Evolutionary conservation across 2,888 invertebrate species (phyloP), one percentile per base, ranked within the genome.

Genomic region (Sinelater perroti): DNA sequence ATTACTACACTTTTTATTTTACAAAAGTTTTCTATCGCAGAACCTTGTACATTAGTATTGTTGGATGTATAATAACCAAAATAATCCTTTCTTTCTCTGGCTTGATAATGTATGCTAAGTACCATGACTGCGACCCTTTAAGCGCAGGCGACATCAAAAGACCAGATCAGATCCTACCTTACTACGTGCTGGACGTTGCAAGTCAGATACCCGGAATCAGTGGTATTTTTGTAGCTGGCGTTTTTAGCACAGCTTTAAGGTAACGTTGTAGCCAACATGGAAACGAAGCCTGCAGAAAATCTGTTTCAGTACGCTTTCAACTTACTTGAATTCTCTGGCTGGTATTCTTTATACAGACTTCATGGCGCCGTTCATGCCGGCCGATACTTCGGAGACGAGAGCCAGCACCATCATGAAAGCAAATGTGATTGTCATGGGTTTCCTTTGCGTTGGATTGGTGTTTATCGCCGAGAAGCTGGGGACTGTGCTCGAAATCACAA

Each of bases 381-480:
- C 77, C 40, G 77, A 74, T 42, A 79, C 80, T 0, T 79, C 76
- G 16, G 85, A 85, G 66, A 70, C 75, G 11, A 73, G 79, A 1
- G 83, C 85, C 21, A 83, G 83, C 47, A 80, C 78, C 57, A 81
- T 85, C 35, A 83, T 87, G 82, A 86, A 86, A 77, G 77, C 81
- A 62, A 61, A 78, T 10, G 77, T 79, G 0, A 63, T 78, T 4
- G 35, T 70, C 0, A 51, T 70, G 6, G 95, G 95, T 1, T 73
- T 87, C 1, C 70, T 90, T n/a, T 90, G 91, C 14, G 91, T 94
- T 64, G 87, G 81, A 0, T 78, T 95, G 16, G 82, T 86, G 1
- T 85, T 85, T 76, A 72, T 82, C 11, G 80, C 85, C 1, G 82
- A 86, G 45, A 81, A 83, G 55, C 73, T 90, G 42, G 89, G 89